Evolutionary conservation across 1,140 invertebrate species (phyloP), one percentile per base, ranked within the genome.

Genomic region (Copidosoma floridanum): DNA sequence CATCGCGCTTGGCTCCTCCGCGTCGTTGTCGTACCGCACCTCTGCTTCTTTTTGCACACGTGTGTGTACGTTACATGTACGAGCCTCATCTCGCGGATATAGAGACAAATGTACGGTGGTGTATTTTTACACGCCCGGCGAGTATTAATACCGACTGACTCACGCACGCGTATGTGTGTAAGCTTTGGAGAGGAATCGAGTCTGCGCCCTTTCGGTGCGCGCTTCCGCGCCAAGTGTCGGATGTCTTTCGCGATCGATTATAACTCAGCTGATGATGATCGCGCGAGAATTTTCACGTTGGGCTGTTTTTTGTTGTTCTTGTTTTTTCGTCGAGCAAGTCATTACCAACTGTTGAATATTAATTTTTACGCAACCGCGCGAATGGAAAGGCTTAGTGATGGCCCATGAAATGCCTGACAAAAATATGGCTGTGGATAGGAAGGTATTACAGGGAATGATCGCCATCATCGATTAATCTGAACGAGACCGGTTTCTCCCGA

Each of bases 131-230:
- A 64, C 55, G 68, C 57, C 66, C 60, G 53, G 54, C 57, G 57
- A 68, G 71, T 78, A 80, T 78, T 78, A 78, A 71, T 69, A 77
- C 70, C 69, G 61, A 64, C 65, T 79, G 75, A 77, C 61, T 79
- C 76, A 77, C 60, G 63, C 65, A n/a, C n/a, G n/a, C n/a, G n/a
- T n/a, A n/a, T n/a, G n/a, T n/a, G n/a, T n/a, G n/a, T n/a, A n/a
- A n/a, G n/a, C n/a, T n/a, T n/a, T n/a, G n/a, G n/a, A n/a, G n/a
- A n/a, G n/a, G n/a, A n/a, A n/a, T n/a, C n/a, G n/a, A n/a, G n/a
- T n/a, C n/a, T n/a, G n/a, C n/a, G n/a, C n/a, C n/a, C n/a, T n/a
- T n/a, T n/a, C n/a, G n/a, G n/a, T n/a, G n/a, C n/a, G n/a, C n/a
- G n/a, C n/a, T n/a, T n/a, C n/a, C n/a, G n/a, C n/a, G n/a, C 29